These are phyloP conservation scores for Caiman crocodilus DNA, from an alignment of 2,797 vertebrate genomes.

Conservation along the genomic window DNA sequence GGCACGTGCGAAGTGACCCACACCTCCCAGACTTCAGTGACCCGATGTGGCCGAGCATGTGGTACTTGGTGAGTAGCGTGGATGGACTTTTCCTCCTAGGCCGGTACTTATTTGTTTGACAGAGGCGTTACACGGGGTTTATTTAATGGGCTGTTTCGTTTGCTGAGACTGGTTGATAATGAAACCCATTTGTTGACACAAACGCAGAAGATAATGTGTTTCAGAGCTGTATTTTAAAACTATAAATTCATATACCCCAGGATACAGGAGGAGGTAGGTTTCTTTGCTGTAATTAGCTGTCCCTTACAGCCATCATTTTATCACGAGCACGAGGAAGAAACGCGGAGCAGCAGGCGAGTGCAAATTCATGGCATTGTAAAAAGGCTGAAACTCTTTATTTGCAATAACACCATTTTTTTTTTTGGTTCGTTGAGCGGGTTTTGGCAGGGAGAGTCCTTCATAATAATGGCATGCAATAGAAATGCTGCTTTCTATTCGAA, in stretches of 20 bases:
- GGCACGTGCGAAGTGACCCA: constrained; percentile 77
- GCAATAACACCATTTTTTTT: constrained; percentile 19
- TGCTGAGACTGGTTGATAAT: background rate
- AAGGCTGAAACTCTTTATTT: constrained; percentile 15
- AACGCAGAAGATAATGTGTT: background rate
- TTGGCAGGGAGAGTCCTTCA: constrained; percentile 50
- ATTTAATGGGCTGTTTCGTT: background rate
- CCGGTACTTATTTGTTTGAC: background rate
- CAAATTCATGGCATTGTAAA: background rate
- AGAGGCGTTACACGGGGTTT: background rate
- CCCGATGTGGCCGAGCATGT: constrained; percentile 95
- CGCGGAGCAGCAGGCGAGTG: background rate
- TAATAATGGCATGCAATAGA: constrained; percentile 33
- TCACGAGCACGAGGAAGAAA: background rate
- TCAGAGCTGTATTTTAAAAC: background rate
- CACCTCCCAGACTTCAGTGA: constrained; percentile 88
- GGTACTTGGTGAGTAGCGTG: constrained; percentile 91
- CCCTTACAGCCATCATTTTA: background rate
- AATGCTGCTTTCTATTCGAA: background rate
- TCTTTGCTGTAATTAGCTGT: background rate
- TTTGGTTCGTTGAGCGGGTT: constrained; percentile 13
- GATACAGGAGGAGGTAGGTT: background rate
- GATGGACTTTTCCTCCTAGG: fast-evolving
- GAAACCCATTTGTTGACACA: background rate
- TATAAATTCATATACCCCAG: background rate